Evolutionary conservation across 2,888 invertebrate genomes (phyloP), one percentile per base, ranked within the genome.

Genomic region (Tipula lateralis): DNA sequence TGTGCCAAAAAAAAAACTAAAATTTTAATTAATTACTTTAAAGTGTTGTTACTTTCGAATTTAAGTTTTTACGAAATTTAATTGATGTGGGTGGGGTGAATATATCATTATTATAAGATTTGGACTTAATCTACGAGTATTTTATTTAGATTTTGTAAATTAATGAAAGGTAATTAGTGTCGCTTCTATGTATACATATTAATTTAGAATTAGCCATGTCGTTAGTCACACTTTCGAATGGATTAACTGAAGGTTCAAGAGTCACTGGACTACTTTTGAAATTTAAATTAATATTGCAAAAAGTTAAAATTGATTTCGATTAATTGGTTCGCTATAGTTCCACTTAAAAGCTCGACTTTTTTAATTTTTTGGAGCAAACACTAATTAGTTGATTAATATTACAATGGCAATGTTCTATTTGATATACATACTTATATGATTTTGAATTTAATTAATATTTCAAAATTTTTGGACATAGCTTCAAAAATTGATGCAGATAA

Each of bases 11-110:
- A 66, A 50, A 66, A 39, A 39, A 39, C 39, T 32, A 32, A 32
- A 32, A 32, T 1, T 24, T 66, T 9, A 44, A 66, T 66, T 66
- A 66, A 66, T 66, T 66, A 66, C 66, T 66, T 44, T 66, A 66
- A 66, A 66, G 66, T 66, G 9, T n/a, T 66, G 19, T 24, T 24
- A 66, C 66, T 66, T 66, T 66, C 66, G 24, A 66, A 66, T 24
- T 66, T 44, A 44, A 6, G 44, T 16, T 16, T 66, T 66, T 66
- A 66, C 66, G 13, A 66, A 13, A 44, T 44, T 66, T 66, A 66
- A 66, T 66, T 66, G 66, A 66, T 66, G 66, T 66, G 66, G 66
- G 66, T 24, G 66, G 66, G 66, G 24, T 44, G 44, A n/a, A 44
- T 44, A 44, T 44, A 3, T 44, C 44, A n/a, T 44, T 44, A n/a